These are phyloP conservation scores for Lypha dubia DNA, from an alignment of 2,888 invertebrate genomes.

Conservation along the genomic window DNA sequence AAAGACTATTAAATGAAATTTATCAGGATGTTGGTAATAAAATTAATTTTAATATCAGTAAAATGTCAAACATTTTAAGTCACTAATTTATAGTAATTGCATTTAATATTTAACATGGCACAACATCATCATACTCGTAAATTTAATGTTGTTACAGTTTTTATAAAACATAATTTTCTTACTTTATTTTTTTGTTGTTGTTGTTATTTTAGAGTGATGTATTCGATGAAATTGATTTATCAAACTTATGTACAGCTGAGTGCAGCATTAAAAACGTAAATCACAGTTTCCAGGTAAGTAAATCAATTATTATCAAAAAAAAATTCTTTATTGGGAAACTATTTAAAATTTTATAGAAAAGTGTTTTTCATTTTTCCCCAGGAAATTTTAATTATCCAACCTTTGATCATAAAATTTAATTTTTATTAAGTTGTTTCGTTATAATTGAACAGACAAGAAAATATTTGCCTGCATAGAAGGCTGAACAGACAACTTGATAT, in stretches of 20 bases:
- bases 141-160: not conserved
- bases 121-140: too few species aligned
- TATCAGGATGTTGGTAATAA: not conserved
- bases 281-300: conserved; percentile 92
- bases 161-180: not conserved
- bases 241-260: conserved; percentile 93
- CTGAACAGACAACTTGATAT: too few species aligned
- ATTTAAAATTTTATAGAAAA: too few species aligned
- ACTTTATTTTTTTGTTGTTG: not conserved
- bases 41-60: not conserved
- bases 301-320: not conserved
- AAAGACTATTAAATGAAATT: not conserved
- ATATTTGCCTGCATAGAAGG: too few species aligned
- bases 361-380: too few species aligned
- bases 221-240: conserved; percentile 94
- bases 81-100: not conserved
- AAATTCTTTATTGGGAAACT: not conserved
- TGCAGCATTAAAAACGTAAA: conserved; percentile 94
- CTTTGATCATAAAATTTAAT: too few species aligned
- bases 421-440: too few species aligned
- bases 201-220: conserved; percentile 89
- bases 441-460: too few species aligned
- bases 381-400: too few species aligned
- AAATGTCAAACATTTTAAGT: conserved; percentile 1
- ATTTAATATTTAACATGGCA: not conserved